Evolutionary conservation across 2,113 vertebrate species (phyloP).

Genomic region (Triplophysa siluroides): DNA sequence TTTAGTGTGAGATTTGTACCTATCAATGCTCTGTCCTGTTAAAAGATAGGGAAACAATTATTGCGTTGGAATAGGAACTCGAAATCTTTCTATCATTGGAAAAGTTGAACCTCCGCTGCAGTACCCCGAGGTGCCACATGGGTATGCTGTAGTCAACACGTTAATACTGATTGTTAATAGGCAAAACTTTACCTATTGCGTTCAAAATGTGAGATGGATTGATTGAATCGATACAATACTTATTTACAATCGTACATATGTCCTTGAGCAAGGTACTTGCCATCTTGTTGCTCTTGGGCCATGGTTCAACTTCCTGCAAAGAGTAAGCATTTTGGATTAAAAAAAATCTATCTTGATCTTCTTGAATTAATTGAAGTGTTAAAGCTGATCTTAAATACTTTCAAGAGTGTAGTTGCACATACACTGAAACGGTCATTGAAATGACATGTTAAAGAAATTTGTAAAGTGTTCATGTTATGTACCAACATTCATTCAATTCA

Average conservation of each 20-base stretch:
- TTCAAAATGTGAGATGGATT: background rate
- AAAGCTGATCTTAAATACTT: background rate
- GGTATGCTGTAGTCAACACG: conserved; percentile 52
- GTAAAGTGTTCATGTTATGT: conserved; percentile 44
- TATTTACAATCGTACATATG: background rate
- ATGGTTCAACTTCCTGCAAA: background rate
- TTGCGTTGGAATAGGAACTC: background rate
- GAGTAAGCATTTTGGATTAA: background rate
- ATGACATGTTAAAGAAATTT: conserved; percentile 26
- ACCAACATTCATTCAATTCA: conserved; percentile 35
- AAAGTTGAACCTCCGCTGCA: conserved; percentile 6
- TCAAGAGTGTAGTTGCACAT: background rate
- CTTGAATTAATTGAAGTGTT: background rate
- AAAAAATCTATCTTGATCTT: background rate
- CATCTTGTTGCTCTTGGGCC: background rate
- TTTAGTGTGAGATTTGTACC: conserved; percentile 53
- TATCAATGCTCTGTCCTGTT: conserved; percentile 57
- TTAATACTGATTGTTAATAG: conserved; percentile 23
- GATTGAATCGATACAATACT: background rate
- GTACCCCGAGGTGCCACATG: conserved; percentile 55
- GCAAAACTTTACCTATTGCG: conserved; percentile 6
- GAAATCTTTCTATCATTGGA: no score
- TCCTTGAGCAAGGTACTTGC: background rate
- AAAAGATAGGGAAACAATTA: conserved; percentile 33
- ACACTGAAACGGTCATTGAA: background rate